phyloP scores from a whole-genome alignment of 2,113 vertebrate genomes.

The mouse (Mus musculus) region DNA sequence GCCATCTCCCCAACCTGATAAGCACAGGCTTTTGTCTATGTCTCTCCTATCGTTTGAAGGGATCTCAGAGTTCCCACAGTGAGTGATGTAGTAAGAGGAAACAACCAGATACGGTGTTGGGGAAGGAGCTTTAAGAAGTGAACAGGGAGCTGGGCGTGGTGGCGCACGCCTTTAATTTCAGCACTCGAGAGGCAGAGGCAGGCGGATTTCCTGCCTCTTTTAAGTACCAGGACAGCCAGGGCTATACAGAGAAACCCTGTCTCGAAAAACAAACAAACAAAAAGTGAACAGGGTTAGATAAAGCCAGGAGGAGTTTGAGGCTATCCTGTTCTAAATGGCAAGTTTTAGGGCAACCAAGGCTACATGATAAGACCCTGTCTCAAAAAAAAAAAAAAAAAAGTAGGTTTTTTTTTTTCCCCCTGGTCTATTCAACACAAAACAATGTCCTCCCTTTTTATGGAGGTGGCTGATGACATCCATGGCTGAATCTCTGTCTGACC shows the following conservation, averaged over 20 bases:
- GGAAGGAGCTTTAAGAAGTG: no score
- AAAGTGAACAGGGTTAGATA: background rate
- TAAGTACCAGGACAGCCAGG: no score
- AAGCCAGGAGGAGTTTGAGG: background rate
- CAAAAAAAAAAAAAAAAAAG: background rate
- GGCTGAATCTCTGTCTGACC: background rate
- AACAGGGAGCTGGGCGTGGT: no score
- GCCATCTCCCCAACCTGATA: no score
- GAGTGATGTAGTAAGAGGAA: background rate
- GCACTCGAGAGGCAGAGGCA: no score
- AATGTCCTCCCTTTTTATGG: background rate
- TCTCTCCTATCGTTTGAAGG: background rate
- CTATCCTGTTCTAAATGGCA: background rate
- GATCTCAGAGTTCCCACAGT: background rate
- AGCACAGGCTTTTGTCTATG: background rate
- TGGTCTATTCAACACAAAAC: background rate
- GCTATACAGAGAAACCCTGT: no score
- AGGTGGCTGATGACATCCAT: background rate
- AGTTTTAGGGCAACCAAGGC: background rate
- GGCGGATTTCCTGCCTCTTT: no score
- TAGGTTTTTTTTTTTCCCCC: background rate
- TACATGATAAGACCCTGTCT: background rate
- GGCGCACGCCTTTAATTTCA: no score
- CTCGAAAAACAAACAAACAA: no score
- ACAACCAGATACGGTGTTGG: background rate